Conservation (phyloP, 2,797 vertebrate species). For the Coranthus polyacanthus region DNA sequence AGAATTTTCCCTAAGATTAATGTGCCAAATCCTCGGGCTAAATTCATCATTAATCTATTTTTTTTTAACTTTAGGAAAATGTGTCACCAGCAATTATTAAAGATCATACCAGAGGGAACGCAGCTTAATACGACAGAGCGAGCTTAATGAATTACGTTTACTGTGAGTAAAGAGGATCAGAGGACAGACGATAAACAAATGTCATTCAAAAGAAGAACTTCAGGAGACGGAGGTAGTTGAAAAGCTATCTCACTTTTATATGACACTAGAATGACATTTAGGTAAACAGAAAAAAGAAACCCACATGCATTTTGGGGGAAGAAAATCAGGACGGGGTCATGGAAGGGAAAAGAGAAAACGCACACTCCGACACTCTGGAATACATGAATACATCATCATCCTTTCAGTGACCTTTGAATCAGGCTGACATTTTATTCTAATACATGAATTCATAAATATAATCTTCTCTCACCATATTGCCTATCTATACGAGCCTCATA, state of each 20-base stretch:
- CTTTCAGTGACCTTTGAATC: conserved; percentile 70
- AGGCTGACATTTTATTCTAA: conserved; percentile 64
- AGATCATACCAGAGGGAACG: neutral
- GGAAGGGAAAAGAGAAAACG: conserved; percentile 31
- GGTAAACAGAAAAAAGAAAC: conserved; percentile 55
- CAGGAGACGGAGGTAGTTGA: conserved; percentile 54
- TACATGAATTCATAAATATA: conserved; percentile 74
- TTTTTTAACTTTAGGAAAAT: no score
- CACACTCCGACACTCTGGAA: conserved; percentile 43
- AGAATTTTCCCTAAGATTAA: neutral
- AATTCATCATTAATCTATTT: neutral
- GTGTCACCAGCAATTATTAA: neutral
- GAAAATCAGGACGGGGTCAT: conserved; percentile 15
- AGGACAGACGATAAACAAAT: no score
- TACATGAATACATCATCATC: conserved; percentile 67
- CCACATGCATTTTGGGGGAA: conserved; percentile 66
- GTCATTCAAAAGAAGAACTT: conserved; percentile 39
- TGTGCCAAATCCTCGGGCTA: neutral
- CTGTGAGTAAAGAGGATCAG: neutral
- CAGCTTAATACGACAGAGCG: neutral
- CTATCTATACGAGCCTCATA: conserved; percentile 69
- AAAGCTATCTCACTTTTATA: conserved; percentile 79
- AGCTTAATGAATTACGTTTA: neutral
- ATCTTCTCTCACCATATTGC: conserved; percentile 68
- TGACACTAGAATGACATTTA: conserved; percentile 79